Base-by-base conservation (phyloP, 2,888 invertebrate species). In the Pyrrhia umbra region DNA sequence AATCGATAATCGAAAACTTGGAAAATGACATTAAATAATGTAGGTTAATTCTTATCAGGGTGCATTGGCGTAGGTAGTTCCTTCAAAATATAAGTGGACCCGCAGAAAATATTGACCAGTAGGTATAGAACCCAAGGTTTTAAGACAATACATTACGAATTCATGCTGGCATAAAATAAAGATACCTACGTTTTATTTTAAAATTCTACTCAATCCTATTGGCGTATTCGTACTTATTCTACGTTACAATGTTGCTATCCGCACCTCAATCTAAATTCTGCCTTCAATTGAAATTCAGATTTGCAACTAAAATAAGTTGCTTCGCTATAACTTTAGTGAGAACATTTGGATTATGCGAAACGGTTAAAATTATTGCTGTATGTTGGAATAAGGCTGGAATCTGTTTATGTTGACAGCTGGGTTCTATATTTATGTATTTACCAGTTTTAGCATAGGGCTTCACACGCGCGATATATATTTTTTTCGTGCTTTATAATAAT, bases 271-370 rank as follows among this genome's bases (percentile, higher is more conserved):
- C 71, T 57, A 34, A 47, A 39, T n/a, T 25, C 18, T 30, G 49
- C 34, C 10, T 39, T 49, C 63, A 63, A 63, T 63, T 57, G 20
- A 63, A 49, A 75, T 71, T 50, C 63, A 45, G 37, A 45, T 68
- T 55, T 74, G 45, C 43, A 52, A 49, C 51, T 45, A 6, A 42
- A 50, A 37, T 42, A 54, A 55, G 23, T 68, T 55, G 6, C 20
- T 49, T 46, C 5, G 20, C 16, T n/a, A 15, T 51, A 54, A 42
- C 21, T 25, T 69, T 20, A n/a, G 27, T 10, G 18, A 34, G 49
- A 5, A 30, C 61, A 52, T 47, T 52, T 60, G 13, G n/a, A 49
- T 45, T 47, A 69, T 37, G 52, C 37, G 42, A 34, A 61, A 50
- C 50, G 30, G 15, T 46, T 40, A 40, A 74, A 69, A 27, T 74